Conservation (phyloP, 1,140 invertebrate genomes). For the Ceratitis capitata region DNA sequence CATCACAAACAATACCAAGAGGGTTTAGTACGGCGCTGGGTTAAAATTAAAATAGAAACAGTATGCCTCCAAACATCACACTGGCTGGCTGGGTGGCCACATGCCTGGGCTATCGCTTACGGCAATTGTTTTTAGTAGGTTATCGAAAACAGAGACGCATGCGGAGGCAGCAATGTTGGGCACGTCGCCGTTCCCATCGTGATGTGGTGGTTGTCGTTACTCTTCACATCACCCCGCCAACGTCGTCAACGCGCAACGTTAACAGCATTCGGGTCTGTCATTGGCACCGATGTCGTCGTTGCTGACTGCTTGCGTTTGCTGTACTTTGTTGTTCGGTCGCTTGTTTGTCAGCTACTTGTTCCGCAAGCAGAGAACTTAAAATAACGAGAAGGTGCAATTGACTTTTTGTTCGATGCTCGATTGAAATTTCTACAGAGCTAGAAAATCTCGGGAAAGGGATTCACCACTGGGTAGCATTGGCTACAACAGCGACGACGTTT, state of each 20-base stretch:
- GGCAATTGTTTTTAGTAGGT: not conserved
- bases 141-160: not conserved
- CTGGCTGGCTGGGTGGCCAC: not conserved
- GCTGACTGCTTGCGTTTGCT: slow-evolving; percentile 59
- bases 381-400: too few relatives aligned
- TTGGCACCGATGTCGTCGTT: not conserved
- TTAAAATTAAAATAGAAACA: slow-evolving; percentile 21
- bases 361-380: too few relatives aligned
- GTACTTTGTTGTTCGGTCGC: slow-evolving; percentile 51
- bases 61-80: not conserved
- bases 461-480: slow-evolving; percentile 44
- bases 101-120: not conserved
- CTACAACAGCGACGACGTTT: slow-evolving; percentile 56
- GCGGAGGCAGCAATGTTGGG: not conserved
- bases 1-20: not conserved
- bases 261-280: not conserved
- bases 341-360: slow-evolving; percentile 47
- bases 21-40: not conserved
- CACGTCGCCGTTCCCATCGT: not conserved
- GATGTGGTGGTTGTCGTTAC: not conserved
- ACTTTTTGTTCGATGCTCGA: too few relatives aligned
- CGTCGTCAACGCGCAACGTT: not conserved
- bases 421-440: too few relatives aligned
- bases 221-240: not conserved
- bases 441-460: slow-evolving; percentile 38